phyloP scores from a whole-genome alignment of 2,113 vertebrate genomes.

The Globicephala melas region DNA sequence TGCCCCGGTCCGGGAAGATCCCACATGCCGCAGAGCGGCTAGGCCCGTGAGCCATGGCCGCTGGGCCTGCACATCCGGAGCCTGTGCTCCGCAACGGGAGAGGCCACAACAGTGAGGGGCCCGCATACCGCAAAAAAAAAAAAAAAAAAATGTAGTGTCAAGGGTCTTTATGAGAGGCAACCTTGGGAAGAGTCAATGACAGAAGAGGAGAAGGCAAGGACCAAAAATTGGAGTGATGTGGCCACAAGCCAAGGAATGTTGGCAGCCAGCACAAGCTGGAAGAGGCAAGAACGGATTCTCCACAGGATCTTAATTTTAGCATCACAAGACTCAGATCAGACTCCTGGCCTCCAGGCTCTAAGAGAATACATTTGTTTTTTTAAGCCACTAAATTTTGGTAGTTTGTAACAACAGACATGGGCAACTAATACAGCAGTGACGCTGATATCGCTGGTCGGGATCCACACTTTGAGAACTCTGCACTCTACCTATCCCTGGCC shows the following conservation, averaged over 20 bases:
- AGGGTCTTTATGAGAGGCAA: neutral
- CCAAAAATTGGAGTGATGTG: neutral
- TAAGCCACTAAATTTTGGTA: neutral
- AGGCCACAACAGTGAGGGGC: no score
- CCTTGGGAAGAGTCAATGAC: neutral
- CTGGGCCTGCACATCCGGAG: no score
- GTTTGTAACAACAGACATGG: neutral
- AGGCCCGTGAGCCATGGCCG: no score
- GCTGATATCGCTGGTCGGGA: rapidly evolving
- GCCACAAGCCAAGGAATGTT: neutral
- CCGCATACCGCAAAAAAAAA: no score
- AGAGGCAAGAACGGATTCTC: neutral
- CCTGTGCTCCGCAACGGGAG: no score
- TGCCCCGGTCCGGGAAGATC: no score
- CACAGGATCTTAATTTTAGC: neutral
- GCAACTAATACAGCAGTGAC: neutral
- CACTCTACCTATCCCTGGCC: neutral
- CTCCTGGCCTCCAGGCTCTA: neutral
- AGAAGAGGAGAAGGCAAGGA: neutral
- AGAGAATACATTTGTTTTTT: neutral
- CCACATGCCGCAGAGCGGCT: no score
- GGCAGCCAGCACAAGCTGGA: neutral
- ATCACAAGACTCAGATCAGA: neutral
- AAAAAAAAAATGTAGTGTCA: no score
- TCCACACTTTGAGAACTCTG: neutral